Percentiles rank a stretch among this genome's conserved stretches.
Conservation (phyloP, 2,888 invertebrate species). For the Pachymerium ferrugineum region DNA sequence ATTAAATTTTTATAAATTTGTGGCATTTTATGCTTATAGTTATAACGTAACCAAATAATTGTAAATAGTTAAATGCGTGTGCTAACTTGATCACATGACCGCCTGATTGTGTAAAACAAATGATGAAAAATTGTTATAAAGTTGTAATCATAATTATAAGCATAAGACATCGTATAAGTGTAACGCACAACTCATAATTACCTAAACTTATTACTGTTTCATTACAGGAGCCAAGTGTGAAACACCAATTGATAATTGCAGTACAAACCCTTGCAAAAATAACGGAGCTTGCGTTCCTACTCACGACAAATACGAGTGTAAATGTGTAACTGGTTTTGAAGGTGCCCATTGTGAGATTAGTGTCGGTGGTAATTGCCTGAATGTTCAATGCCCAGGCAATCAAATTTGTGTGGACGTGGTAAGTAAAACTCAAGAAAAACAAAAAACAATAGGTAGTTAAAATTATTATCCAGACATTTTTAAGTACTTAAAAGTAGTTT, state of each 20-base stretch:
- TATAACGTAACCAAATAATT: no score
- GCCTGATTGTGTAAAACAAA: no score
- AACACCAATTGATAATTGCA: conserved; percentile 77
- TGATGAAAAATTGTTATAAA: not conserved
- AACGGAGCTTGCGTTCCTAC: conserved; percentile 64
- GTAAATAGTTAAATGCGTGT: no score
- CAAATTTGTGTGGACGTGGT: conserved; percentile 56
- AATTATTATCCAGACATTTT: no score
- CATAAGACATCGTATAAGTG: not conserved
- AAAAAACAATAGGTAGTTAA: no score
- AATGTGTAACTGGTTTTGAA: conserved; percentile 54
- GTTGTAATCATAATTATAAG: not conserved
- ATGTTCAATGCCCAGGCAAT: conserved; percentile 52
- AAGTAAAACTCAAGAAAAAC: conserved; percentile 41
- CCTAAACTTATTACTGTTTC: not conserved
- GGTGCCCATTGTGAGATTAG: conserved; percentile 61
- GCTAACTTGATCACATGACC: no score
- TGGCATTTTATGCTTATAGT: no score
- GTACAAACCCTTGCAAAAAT: conserved; percentile 57
- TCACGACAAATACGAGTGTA: conserved; percentile 39
- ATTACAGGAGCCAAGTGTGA: conserved; percentile 67
- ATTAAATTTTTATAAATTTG: no score
- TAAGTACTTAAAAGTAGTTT: no score
- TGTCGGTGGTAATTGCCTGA: conserved; percentile 63
- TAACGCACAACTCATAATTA: not conserved